Percentiles rank a stretch among this genome's conserved stretches.
Conservation (phyloP, 2,888 invertebrate species). For the Beris morrisii region DNA sequence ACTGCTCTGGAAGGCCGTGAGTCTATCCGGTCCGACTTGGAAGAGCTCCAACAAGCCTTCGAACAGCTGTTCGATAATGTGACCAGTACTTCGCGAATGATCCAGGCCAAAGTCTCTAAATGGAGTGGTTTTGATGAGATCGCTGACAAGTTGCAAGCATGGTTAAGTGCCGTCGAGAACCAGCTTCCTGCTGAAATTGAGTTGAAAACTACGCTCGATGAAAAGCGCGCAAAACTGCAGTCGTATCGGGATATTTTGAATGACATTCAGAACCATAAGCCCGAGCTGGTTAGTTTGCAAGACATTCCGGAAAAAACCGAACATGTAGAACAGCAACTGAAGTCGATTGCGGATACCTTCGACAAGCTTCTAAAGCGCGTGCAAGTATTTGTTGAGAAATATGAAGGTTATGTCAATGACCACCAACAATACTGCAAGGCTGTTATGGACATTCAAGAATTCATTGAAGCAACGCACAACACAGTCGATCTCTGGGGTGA, state of each 20-base stretch:
- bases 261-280: constrained; percentile 82
- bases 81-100: constrained; percentile 73
- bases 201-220: constrained; percentile 83
- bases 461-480: constrained; percentile 81
- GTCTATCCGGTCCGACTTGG: constrained; percentile 76
- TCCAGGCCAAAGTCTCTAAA: constrained; percentile 79
- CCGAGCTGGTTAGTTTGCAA: constrained; percentile 78
- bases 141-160: constrained; percentile 73
- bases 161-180: constrained; percentile 76
- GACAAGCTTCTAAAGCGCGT: constrained; percentile 69
- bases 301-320: constrained; percentile 80
- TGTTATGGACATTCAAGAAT: constrained; percentile 83
- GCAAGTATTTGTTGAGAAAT: constrained; percentile 77
- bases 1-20: constrained; percentile 88
- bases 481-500: constrained; percentile 84
- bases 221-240: constrained; percentile 86
- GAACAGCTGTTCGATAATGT: constrained; percentile 81
- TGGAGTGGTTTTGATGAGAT: constrained; percentile 92
- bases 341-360: constrained; percentile 72
- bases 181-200: constrained; percentile 78
- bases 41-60: constrained; percentile 80
- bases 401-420: constrained; percentile 84
- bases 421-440: constrained; percentile 88
- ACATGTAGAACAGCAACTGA: constrained; percentile 71
- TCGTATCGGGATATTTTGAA: constrained; percentile 79